Evolutionary conservation across 2,113 vertebrate species (phyloP), one percentile per base, ranked within the genome.

Genomic region (Rhadina sibilatrix): DNA sequence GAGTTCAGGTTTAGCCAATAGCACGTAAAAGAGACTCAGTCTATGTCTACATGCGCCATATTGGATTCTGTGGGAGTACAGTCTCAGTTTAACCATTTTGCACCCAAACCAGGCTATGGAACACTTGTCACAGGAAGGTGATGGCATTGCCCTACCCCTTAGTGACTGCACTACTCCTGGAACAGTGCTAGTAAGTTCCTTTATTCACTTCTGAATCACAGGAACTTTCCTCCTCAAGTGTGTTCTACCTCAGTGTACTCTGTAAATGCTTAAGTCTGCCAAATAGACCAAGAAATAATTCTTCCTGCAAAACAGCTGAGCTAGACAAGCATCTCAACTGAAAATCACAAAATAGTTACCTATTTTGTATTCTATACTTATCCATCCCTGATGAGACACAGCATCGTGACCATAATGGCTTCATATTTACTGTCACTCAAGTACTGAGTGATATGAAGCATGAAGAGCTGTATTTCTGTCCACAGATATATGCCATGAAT

Each of bases 351-450:
- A 87, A 50, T 11, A 75, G 5, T 28, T 79, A 15, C 49, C 9
- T 66, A 9, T 71, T 81, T 68, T 75, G 7, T 60, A 14, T 75
- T 40, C 21, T 46, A 10, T 25, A 25, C 3, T 28, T 84, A 20
- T 71, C 19, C 81, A n/a, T 71, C 25, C 44, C 18, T 75, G 38
- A 19, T 85, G 49, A 83, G 50, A 65, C 24, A 54, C 71, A 89
- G 13, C 38, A 77, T 35, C 64, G 30, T 93, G 47, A 50, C 66
- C 61, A 16, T 65, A 92, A 92, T 4, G 77, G 31, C 24, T 87
- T 89, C 27, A 12, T 72, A 53, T 94, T 95, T 88, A 83, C 83
- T 91, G 57, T 90, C 60, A 84, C 25, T 94, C 44, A 87, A 52
- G 25, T 22, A 46, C 5, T 66, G 78, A 92, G 50, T 49, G 22